A percentile compares a stretch with the other conserved stretches of the same genome.
These are phyloP conservation scores for Mimachlamys varia DNA, from an alignment of 2,888 invertebrate species.

Conservation along the genomic window DNA sequence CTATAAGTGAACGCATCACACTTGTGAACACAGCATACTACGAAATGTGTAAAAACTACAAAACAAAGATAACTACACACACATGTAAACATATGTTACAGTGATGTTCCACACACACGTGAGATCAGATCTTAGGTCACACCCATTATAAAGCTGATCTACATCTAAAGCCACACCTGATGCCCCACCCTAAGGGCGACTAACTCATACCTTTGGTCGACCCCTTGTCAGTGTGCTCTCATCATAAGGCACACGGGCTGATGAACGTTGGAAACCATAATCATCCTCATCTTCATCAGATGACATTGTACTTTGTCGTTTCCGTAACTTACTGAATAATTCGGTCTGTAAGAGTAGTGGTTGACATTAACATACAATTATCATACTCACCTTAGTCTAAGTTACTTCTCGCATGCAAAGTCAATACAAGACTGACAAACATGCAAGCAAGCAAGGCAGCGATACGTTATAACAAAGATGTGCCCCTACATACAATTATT, in stretches of 20 bases:
- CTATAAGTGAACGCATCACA: neutral
- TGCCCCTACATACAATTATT: neutral
- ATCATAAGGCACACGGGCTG: neutral
- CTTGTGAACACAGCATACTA: neutral
- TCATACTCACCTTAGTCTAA: neutral
- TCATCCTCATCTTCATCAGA: slow-evolving; percentile 66
- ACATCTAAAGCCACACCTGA: slow-evolving; percentile 17
- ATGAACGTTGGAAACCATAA: neutral
- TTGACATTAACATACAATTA: neutral
- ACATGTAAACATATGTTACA: neutral
- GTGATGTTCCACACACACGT: neutral
- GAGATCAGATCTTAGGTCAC: neutral
- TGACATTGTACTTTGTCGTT: slow-evolving; percentile 65
- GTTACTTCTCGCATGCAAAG: neutral
- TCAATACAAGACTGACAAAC: neutral
- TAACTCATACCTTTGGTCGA: slow-evolving; percentile 17
- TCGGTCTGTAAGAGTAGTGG: slow-evolving; percentile 65
- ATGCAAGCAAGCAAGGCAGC: slow-evolving; percentile 18
- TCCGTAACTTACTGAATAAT: slow-evolving; percentile 69
- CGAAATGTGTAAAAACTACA: neutral
- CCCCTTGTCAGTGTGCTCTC: neutral
- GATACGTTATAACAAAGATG: neutral
- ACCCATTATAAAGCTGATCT: slow-evolving; percentile 13
- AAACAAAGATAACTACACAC: neutral
- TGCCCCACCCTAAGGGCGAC: neutral